Percentiles rank a stretch among this genome's conserved stretches.
phyloP scores from a whole-genome alignment of 2,797 vertebrate genomes.

The Halcyon smyrnensis region DNA sequence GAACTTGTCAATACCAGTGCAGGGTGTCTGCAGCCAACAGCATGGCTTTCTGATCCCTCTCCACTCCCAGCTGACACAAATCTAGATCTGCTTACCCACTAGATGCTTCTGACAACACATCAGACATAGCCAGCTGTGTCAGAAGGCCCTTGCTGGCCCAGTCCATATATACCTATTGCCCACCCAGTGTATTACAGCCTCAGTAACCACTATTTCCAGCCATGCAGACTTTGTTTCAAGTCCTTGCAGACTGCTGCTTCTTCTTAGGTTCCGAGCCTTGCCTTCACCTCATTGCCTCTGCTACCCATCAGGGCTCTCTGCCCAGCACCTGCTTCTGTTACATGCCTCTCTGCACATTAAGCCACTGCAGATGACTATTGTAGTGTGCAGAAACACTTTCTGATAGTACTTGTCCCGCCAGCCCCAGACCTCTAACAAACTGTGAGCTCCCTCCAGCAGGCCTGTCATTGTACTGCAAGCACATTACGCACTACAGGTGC shows the following conservation, averaged over 20 bases:
- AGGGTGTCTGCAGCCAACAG: not conserved
- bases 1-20: not conserved
- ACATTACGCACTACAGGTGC: not conserved
- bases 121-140: not conserved
- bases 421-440: not conserved
- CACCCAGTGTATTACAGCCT: not conserved
- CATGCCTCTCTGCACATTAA: not conserved
- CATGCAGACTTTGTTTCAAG: not conserved
- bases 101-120: accelerated
- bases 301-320: not conserved
- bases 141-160: not conserved
- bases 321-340: not conserved
- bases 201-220: not conserved
- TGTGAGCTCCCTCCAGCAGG: constrained; percentile 53
- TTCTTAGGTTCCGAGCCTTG: not conserved
- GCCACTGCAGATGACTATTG: not conserved
- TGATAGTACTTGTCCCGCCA: not conserved
- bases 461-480: not conserved
- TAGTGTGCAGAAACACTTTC: not conserved
- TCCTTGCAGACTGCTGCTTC: not conserved
- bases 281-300: not conserved
- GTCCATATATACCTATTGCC: not conserved
- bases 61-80: not conserved
- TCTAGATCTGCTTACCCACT: not conserved
- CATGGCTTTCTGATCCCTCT: not conserved